Evolutionary conservation across 2,113 vertebrate species (phyloP).

Genomic region (Saccopteryx bilineata): DNA sequence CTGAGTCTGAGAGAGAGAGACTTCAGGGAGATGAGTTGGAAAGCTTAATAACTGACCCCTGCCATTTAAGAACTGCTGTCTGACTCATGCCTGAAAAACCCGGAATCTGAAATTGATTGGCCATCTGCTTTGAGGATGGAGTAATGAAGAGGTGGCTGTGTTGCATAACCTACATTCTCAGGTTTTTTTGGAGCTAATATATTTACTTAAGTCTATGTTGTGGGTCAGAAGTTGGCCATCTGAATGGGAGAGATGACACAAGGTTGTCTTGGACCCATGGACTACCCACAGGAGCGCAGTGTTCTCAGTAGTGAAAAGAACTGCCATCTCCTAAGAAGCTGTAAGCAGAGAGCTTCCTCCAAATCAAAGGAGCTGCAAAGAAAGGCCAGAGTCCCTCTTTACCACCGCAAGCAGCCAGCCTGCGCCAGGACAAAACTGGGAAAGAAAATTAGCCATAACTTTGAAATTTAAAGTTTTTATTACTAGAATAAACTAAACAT

Average conservation of each 20-base stretch:
- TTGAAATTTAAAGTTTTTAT: slow-evolving; percentile 33
- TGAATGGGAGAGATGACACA: not conserved
- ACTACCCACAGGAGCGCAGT: not conserved
- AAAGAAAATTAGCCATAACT: not conserved
- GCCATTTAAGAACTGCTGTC: not conserved
- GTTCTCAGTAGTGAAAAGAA: not conserved
- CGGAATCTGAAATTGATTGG: not conserved
- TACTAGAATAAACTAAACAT: not conserved
- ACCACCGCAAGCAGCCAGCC: not conserved
- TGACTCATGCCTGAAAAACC: not conserved
- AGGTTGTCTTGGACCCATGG: not conserved
- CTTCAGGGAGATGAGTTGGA: slow-evolving; percentile 1
- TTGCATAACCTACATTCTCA: not conserved
- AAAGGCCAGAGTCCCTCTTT: not conserved
- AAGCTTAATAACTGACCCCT: slow-evolving; percentile 18
- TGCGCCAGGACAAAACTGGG: not conserved
- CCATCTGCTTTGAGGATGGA: not conserved
- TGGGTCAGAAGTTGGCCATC: slow-evolving; percentile 14
- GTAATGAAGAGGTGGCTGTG: not conserved
- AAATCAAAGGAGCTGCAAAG: slow-evolving; percentile 23
- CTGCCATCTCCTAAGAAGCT: not conserved
- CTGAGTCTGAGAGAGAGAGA: not conserved
- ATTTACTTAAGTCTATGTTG: not conserved
- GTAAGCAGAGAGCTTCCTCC: not conserved
- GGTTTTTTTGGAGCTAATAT: slow-evolving; percentile 12